Evolutionary conservation across 1,140 invertebrate species (phyloP).

Genomic region (Orchestia grillus): DNA sequence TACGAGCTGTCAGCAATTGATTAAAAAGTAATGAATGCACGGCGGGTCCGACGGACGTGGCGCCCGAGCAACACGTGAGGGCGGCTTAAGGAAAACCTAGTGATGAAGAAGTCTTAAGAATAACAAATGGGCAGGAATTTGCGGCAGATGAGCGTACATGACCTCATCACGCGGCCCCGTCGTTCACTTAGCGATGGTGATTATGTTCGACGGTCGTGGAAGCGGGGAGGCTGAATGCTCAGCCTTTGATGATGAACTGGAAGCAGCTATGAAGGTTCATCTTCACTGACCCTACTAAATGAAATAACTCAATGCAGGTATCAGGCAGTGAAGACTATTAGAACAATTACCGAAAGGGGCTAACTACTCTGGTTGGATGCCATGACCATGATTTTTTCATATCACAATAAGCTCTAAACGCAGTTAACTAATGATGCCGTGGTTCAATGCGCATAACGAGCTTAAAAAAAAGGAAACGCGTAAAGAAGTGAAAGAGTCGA

Average conservation of each 20-base stretch:
- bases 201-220: conserved; percentile 15
- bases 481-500: too few species aligned
- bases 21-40: conserved; percentile 10
- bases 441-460: too few species aligned
- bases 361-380: too few species aligned
- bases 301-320: too few species aligned
- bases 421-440: too few species aligned
- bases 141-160: conserved; percentile 44
- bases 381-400: too few species aligned
- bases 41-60: not conserved
- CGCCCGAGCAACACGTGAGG: conserved; percentile 7
- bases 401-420: too few species aligned
- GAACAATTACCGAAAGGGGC: too few species aligned
- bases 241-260: not conserved
- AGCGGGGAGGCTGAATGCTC: not conserved
- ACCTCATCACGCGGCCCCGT: conserved; percentile 27
- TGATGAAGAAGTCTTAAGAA: conserved; percentile 3
- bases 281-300: not conserved
- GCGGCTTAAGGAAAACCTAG: not conserved
- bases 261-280: not conserved
- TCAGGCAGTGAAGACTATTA: too few species aligned
- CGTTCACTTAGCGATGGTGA: conserved; percentile 25
- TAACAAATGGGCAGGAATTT: conserved; percentile 41
- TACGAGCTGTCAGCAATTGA: not conserved
- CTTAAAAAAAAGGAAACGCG: too few species aligned